Base-by-base conservation (phyloP, 2,888 invertebrate genomes). In the Torymus aiolomorphi region DNA sequence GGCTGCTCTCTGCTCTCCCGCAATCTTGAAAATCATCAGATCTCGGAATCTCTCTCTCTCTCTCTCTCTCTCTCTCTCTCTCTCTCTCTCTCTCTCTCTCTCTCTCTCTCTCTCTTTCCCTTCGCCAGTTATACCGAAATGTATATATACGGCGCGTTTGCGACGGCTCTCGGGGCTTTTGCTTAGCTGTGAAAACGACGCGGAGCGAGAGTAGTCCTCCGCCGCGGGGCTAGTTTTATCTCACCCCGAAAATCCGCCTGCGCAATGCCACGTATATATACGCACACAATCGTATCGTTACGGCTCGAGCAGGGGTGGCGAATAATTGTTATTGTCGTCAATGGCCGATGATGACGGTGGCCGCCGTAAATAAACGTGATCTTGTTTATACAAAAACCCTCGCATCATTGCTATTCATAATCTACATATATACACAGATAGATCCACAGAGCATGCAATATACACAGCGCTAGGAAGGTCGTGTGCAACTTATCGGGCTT, bases 121-220 rank as follows among this genome's bases (percentile, higher is more conserved):
- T 14, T 13, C 67, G 42, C 42, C 42, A 31, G 16, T 14, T 10
- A 62, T 31, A 42, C 42, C 10, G 52, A 61, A 42, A 3, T 12
- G 2, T 14, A 16, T 3, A 31, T 52, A 18, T 51, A 62, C 14
- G 52, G 51, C 54, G 18, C 42, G 11, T 18, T 56, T 24, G 42
- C 42, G 5, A 42, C 8, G 42, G 42, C 42, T 42, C 42, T 42
- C 42, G 10, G 51, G 52, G 57, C 62, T 71, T 72, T 51, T 52
- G 66, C 59, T 77, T 77, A 72, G 71, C 71, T 59, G 65, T 71
- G 63, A 63, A 70, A 70, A 71, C 65, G 70, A 63, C 49, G 2
- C 14, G 63, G 16, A 18, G 76, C 70, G 65, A 16, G 5, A 42
- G 42, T 42, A 42, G 42, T 8, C 42, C 42, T 42, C 42, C 42